phyloP scores from a whole-genome alignment of 2,113 vertebrate genomes.

The Choloepus hoffmanni region DNA sequence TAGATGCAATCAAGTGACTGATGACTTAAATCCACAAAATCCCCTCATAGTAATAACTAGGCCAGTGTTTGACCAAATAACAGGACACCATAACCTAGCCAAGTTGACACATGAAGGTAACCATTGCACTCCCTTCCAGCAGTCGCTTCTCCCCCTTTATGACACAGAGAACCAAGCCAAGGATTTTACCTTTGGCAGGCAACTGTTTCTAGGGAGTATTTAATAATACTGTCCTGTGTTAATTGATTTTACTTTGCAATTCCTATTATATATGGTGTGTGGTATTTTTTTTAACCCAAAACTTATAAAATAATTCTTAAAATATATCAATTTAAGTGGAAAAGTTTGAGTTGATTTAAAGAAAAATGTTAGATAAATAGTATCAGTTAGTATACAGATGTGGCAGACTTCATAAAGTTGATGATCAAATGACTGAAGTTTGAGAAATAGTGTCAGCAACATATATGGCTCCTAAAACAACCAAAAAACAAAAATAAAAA shows the following conservation, averaged over 20 bases:
- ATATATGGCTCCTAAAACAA: rapidly evolving
- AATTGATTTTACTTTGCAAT: not conserved
- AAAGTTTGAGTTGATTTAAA: not conserved
- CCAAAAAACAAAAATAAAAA: not conserved
- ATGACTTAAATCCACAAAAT: no score
- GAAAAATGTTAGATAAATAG: not conserved
- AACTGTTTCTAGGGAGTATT: not conserved
- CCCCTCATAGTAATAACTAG: no score
- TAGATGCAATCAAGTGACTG: no score
- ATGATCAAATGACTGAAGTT: not conserved
- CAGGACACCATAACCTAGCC: no score
- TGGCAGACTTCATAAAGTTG: not conserved
- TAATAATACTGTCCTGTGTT: not conserved
- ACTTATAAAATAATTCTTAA: not conserved
- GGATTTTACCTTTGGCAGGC: no score
- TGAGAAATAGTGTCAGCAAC: not conserved
- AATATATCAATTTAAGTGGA: not conserved
- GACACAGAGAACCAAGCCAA: no score
- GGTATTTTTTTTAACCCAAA: not conserved
- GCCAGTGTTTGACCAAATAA: no score
- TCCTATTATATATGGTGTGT: not conserved
- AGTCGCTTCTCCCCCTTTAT: not conserved
- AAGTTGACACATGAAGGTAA: no score
- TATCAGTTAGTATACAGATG: not conserved
- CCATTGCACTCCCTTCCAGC: no score